A percentile compares a stretch with the other conserved stretches of the same genome.
Conservation (phyloP, 2,888 invertebrate species). For the Lasioglossum pauxillum region DNA sequence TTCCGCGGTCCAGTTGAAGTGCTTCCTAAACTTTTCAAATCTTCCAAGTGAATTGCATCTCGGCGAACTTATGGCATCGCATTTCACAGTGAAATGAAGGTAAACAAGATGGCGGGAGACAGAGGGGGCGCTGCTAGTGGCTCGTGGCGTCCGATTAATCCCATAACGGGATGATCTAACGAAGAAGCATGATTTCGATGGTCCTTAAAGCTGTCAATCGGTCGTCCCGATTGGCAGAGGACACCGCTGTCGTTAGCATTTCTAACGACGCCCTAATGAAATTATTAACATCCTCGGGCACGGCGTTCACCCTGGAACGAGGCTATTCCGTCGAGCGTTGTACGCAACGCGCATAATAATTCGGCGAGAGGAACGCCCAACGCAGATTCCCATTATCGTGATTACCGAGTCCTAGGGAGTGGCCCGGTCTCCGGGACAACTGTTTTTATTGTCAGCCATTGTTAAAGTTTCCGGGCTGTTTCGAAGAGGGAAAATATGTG, state of each 20-base stretch:
- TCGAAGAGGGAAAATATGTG: neutral
- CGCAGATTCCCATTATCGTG: slow-evolving; percentile 59
- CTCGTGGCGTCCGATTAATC: neutral
- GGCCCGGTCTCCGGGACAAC: slow-evolving; percentile 41
- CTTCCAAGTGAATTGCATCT: neutral
- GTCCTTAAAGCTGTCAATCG: neutral
- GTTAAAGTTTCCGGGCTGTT: slow-evolving; percentile 50
- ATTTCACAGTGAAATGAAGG: neutral
- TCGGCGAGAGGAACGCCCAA: slow-evolving; percentile 39
- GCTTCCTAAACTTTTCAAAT: neutral
- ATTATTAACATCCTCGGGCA: slow-evolving; percentile 52
- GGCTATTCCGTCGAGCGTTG: slow-evolving; percentile 37
- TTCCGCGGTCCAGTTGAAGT: neutral
- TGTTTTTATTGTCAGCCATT: slow-evolving; percentile 58
- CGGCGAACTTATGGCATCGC: neutral
- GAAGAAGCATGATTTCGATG: neutral
- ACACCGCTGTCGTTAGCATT: slow-evolving; percentile 30
- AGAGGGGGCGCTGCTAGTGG: no score
- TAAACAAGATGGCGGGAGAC: neutral
- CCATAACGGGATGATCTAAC: neutral
- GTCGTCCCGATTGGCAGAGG: neutral
- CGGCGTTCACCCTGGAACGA: slow-evolving; percentile 16
- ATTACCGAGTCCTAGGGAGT: slow-evolving; percentile 44
- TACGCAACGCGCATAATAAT: slow-evolving; percentile 62
- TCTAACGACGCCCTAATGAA: slow-evolving; percentile 32